A percentile compares a stretch with the other conserved stretches of the same genome.
These are phyloP conservation scores for Eucidaris tribuloides DNA, from an alignment of 35 echinoderm and acorn worm genomes.

Conservation along the genomic window DNA sequence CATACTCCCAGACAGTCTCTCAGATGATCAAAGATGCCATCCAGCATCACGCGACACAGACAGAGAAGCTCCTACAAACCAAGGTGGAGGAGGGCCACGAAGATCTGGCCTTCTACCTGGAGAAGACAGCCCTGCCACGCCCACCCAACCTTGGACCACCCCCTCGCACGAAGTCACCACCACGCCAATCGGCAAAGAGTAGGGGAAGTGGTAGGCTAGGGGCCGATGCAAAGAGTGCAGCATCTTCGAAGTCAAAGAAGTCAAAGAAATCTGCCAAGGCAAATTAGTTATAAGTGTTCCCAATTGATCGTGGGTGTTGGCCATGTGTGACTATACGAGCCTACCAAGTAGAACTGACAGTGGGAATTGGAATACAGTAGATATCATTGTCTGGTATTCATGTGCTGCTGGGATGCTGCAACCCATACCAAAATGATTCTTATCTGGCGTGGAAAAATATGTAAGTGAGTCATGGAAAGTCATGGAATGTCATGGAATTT, in stretches of 20 bases:
- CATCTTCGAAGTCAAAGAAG: conserved; percentile 4
- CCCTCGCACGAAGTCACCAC: conserved; percentile 73
- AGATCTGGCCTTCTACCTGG: conserved; percentile 61
- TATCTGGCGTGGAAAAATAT: too few species aligned
- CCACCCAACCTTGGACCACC: conserved; percentile 81
- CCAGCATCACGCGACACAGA: conserved; percentile 31
- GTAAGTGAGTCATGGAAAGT: too few species aligned
- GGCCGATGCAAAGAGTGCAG: neutral
- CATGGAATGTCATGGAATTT: too few species aligned
- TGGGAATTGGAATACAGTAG: too few species aligned
- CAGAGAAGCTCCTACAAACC: conserved; percentile 71
- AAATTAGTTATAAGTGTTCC: too few species aligned
- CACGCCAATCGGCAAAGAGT: conserved; percentile 55
- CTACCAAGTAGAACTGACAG: too few species aligned
- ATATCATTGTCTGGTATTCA: too few species aligned
- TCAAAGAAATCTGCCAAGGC: conserved; percentile 15
- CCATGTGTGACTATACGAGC: too few species aligned
- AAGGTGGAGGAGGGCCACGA: conserved; percentile 79
- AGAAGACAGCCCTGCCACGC: conserved; percentile 89
- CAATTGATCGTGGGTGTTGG: too few species aligned
- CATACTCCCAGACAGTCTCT: conserved; percentile 72
- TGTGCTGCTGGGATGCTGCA: too few species aligned
- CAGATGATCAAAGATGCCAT: conserved; percentile 72
- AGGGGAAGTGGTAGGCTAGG: conserved; percentile 59
- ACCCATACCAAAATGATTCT: too few species aligned